A percentile compares a stretch with the other conserved stretches of the same genome.
These are phyloP conservation scores for Ceratina calcarata DNA, from an alignment of 1,140 invertebrate species.

Conservation along the genomic window DNA sequence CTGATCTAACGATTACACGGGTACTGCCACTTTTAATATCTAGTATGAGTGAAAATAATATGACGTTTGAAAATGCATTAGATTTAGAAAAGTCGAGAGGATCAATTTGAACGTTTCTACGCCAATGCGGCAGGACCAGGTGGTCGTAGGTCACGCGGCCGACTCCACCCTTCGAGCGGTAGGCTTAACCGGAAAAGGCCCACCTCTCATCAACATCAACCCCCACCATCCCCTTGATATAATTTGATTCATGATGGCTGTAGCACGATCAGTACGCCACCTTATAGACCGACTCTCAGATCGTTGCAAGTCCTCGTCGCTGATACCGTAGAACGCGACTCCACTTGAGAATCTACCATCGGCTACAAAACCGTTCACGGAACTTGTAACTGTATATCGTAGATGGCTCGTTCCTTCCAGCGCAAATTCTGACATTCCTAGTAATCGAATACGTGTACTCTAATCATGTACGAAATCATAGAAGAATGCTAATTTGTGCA, in stretches of 20 bases:
- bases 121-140: conserved; percentile 61
- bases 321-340: conserved; percentile 29
- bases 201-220: conserved; percentile 61
- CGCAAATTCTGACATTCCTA: not conserved
- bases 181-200: conserved; percentile 65
- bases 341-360: conserved; percentile 9
- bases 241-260: conserved; percentile 74
- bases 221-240: conserved; percentile 57
- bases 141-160: conserved; percentile 50
- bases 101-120: conserved; percentile 35
- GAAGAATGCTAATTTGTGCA: too few relatives aligned
- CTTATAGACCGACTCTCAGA: conserved; percentile 23
- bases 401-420: conserved; percentile 54
- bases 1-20: too few relatives aligned
- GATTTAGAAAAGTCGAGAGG: not conserved
- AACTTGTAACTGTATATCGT: conserved; percentile 11
- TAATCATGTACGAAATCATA: too few relatives aligned
- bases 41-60: not conserved
- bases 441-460: not conserved
- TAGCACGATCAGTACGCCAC: conserved; percentile 55
- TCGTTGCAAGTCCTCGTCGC: not conserved
- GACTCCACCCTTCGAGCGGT: conserved; percentile 69
- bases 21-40: too few relatives aligned
- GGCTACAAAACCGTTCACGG: not conserved
- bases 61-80: not conserved